Base-by-base conservation (phyloP, 2,888 invertebrate species). In the Caenorhabditis japonica region DNA sequence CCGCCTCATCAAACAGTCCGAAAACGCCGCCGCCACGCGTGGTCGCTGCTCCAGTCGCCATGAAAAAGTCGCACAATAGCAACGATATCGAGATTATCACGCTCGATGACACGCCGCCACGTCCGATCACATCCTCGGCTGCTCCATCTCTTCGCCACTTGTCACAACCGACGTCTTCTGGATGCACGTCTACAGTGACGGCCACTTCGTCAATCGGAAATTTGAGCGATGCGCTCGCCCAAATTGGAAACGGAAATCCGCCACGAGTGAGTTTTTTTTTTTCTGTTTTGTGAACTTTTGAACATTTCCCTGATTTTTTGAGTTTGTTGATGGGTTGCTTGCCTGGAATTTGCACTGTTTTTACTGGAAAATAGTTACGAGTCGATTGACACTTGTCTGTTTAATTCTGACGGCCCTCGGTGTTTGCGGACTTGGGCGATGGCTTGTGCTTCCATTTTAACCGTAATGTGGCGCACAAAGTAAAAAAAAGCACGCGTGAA, bases 81-180 rank as follows among this genome's bases (percentile, higher is more conserved):
- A n/a, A 53, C 5, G 59, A 39, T 8, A 51, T 66, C 4, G 60
- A 70, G 25, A 33, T 74, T 1, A 76, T 74, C 53, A 74, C 72
- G 3, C 59, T 74, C 1, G 74, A 74, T 33, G 76, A 76, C 39
- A 66, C 74, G 12, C 76, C 73, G 27, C 76, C 74, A 1, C 47
- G 66, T 23, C 66, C 73, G 2, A 19, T 15, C 47, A 13, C 23
- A 15, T 10, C 25, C 38, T 5, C 17, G 17, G 15, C 33, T 30
- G 13, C 21, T 4, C 5, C 39, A 4, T 39, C 52, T 0, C 23
- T n/a, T 19, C 47, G 55, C 1, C 47, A 47, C n/a, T 21, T 64
- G 21, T 64, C 64, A 0, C 64, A 46, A 19, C 47, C 36, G 8
- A 17, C 36, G 13, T 46, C 51, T 5, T 51, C 51, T 1, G 12